Base-by-base conservation (phyloP, 2,888 invertebrate genomes). In the Adela reaumurella region DNA sequence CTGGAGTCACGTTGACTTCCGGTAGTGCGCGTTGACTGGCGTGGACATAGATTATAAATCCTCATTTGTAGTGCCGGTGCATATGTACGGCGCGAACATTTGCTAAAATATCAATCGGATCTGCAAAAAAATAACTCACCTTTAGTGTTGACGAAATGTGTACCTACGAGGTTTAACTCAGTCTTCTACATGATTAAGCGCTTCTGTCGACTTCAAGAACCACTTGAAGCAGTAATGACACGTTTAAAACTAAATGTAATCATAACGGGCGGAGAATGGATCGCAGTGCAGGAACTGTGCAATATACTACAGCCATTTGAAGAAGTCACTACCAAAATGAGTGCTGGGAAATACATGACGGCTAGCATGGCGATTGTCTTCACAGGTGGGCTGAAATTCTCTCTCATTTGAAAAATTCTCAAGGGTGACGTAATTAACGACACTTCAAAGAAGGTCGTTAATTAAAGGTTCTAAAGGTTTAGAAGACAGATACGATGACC, bases 311-410 rank as follows among this genome's bases (percentile, higher is more conserved):
- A 19, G 19, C 45, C 45, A 17, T 45, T 45, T 19, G 45, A 45
- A 17, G 4, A 45, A 19, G 45, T 45, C 17, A 45, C 45, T 14
- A 45, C 17, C 17, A 16, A 17, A 45, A 45, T 45, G 45, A 17
- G 45, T 19, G 45, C 18, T 19, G 19, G 5, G n/a, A 16, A 45
- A 19, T 45, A 45, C 14, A 14, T 45, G 14, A 17, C 45, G 17
- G 45, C 45, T 19, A 45, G 45, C 19, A 17, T 45, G 45, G 45
- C 45, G 5, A 45, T 45, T 19, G 45, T 45, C 17, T 5, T 45
- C 6, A 19, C 19, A 17, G 45, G 19, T 19, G 45, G 45, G 19
- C 45, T 45, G 17, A 45, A 45, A 45, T 6, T 8, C 19, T 10
- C 17, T 17, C 14, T n/a, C n/a, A n/a, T n/a, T n/a, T n/a, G n/a